Base-by-base conservation (phyloP, 2,113 vertebrate genomes). In the Hippocampus abdominalis region DNA sequence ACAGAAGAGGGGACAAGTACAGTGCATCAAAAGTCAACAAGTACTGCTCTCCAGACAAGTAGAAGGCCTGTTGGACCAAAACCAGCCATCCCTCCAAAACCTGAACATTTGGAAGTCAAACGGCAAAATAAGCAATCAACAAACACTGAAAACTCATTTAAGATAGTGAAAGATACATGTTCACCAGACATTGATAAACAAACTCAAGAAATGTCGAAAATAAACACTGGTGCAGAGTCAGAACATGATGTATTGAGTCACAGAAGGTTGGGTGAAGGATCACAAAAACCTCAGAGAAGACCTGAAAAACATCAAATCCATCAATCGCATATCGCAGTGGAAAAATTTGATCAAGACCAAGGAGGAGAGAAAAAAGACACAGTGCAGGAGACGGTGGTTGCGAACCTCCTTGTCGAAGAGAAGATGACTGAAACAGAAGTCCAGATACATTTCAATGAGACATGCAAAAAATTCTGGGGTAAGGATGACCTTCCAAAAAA, bases 81-180 rank as follows among this genome's bases (percentile, higher is more conserved):
- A 74, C 91, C 92, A 64, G 71, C 73, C 36, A 83, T 92, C 69
- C 90, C 80, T 53, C 89, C 89, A 32, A 93, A 93, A 83, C 90
- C 91, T 53, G 85, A 88, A 66, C 85, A 88, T 81, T 71, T 92
- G 49, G 89, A 84, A 32, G 23, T 27, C 0, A 81, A 84, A 71
- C 85, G 90, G 39, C 66, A 85, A 79, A 88, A 91, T 20, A 48
- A 78, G 25, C 86, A 87, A 16, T 89, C 91, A 76, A 89, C 88
- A 27, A 92, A 92, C 74, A 89, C 88, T 54, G 89, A 90, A 9
- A 75, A 88, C 8, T 40, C 84, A 91, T 16, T 40, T 44, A 73
- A 25, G 27, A 13, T 71, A 46, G 9, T 21, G 27, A 60, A 54
- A 53, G 62, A 46, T 10, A 79, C 11, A 86, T 68, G 48, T 66